Evolutionary conservation across 1,140 invertebrate genomes (phyloP), one percentile per base, ranked within the genome.

Genomic region (Macrosteles quadrilineatus): DNA sequence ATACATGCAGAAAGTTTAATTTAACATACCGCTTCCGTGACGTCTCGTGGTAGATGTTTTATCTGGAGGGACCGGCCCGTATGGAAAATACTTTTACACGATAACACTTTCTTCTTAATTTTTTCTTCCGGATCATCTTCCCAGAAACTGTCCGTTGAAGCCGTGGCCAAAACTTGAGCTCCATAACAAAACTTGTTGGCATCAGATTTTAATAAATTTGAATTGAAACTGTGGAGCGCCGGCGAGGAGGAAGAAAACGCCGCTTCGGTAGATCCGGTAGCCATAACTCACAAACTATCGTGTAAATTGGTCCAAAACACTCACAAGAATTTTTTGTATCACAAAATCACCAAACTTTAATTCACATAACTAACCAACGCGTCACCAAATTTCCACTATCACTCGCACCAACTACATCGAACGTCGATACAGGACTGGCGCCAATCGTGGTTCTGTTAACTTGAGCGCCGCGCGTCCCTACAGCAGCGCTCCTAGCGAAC

Each of bases 11-110:
- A 29, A 19, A n/a, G n/a, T n/a, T n/a, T n/a, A n/a, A n/a, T n/a
- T n/a, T n/a, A n/a, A 75, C 80, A 78, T 71, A 81, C 81, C 77
- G 82, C 78, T 75, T 83, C 82, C 6, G 78, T 79, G 63, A 80
- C 80, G 75, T 82, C 81, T 19, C 81, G 69, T 11, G 82, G 82
- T 62, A 83, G 74, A 71, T 83, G 80, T 59, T 81, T 81, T 29
- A 83, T 78, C 72, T 79, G 78, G 6, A 83, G 75, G 66, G 80
- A 78, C 19, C 82, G 74, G 25, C 80, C 80, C 55, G 74, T 75
- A 75, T 83, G 82, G 71, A 83, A 83, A 69, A 80, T 78, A 40
- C 76, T 72, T 67, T 78, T 80, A 11, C 81, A 73, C 32, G 80
- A 77, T 45, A 79, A 75, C 25, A 81, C 76, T 55, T 77, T 75